Evolutionary conservation across 2,113 vertebrate species (phyloP).

Genomic region (Hydropotes inermis): DNA sequence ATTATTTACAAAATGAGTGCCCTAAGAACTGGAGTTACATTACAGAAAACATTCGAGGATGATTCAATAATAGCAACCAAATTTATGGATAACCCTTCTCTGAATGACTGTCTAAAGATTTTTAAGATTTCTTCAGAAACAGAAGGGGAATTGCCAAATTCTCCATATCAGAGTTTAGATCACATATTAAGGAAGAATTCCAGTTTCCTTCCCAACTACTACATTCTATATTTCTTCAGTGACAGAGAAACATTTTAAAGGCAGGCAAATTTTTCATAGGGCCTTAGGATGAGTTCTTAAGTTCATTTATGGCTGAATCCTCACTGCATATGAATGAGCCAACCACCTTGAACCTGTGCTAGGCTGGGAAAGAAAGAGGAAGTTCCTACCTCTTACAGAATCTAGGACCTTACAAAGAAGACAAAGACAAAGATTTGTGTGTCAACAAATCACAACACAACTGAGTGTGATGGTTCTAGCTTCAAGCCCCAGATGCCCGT

Average conservation of each 20-base stretch:
- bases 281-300: not conserved
- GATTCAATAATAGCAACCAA: not conserved
- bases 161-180: not conserved
- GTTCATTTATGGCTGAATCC: not conserved
- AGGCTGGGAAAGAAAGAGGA: not conserved
- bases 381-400: no score
- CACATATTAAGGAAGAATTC: not conserved
- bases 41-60: not conserved
- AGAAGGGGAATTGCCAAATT: not conserved
- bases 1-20: not conserved
- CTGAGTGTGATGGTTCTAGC: not conserved
- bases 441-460: not conserved
- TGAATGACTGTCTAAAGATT: not conserved
- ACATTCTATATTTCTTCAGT: not conserved
- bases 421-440: not conserved
- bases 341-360: not conserved
- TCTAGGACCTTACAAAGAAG: not conserved
- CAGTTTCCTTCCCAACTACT: not conserved
- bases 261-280: not conserved
- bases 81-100: not conserved
- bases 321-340: not conserved
- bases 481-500: fast-evolving
- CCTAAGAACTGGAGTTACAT: not conserved
- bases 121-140: not conserved
- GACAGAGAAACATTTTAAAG: not conserved